Evolutionary conservation across 2,797 vertebrate species (phyloP).

Genomic region (Cryptoblepharus egeriae): DNA sequence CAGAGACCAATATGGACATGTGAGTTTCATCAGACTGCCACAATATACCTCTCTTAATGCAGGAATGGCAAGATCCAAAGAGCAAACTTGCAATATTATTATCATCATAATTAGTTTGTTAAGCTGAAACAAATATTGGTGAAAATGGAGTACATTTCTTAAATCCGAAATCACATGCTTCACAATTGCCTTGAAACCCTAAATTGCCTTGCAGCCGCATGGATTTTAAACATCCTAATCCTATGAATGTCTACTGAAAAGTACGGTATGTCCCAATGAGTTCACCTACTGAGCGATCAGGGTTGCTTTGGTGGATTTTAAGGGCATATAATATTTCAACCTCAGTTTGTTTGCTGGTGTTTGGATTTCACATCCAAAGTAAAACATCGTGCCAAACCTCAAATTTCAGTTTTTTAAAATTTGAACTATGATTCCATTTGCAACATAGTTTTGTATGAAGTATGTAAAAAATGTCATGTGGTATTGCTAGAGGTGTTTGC

Average conservation of each 20-base stretch:
- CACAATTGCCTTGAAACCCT: background rate
- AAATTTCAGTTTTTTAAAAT: background rate
- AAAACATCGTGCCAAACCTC: background rate
- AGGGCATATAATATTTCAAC: too few relatives aligned
- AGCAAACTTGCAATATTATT: background rate
- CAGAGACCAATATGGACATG: background rate
- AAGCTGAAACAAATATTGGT: background rate
- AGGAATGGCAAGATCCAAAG: rapidly evolving
- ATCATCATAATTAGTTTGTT: background rate
- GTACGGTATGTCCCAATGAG: too few relatives aligned
- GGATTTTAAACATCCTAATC: too few relatives aligned
- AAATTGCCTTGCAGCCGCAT: too few relatives aligned
- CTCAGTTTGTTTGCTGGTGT: background rate
- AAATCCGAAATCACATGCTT: background rate
- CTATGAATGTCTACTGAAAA: too few relatives aligned
- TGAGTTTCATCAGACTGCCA: background rate
- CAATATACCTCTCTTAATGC: background rate
- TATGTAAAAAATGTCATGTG: background rate
- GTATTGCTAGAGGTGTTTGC: too few relatives aligned
- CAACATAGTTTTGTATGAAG: background rate
- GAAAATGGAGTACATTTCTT: background rate
- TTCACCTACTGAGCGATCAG: too few relatives aligned
- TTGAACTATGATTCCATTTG: background rate
- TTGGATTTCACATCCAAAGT: background rate
- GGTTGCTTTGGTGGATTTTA: too few relatives aligned